Conservation (phyloP, 2,888 invertebrate genomes). For the Drosophila acutilabella region DNA sequence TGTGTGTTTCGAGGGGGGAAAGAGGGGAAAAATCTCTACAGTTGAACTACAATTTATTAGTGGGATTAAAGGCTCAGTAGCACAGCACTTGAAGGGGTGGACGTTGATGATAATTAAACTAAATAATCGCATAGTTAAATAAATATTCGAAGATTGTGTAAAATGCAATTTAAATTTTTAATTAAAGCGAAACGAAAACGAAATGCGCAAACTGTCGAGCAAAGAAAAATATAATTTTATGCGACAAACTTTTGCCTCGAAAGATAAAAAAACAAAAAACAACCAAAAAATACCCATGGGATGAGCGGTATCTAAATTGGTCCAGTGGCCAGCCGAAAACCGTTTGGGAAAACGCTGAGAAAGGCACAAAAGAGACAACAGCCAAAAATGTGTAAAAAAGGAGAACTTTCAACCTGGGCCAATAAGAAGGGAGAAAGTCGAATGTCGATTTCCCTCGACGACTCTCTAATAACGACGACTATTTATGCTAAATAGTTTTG, state of each 20-base stretch:
- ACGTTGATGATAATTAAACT: not conserved
- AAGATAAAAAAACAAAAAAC: constrained; percentile 58
- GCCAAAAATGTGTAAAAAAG: constrained; percentile 19
- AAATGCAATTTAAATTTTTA: constrained; percentile 56
- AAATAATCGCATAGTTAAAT: constrained; percentile 13
- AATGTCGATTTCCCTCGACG: constrained; percentile 53
- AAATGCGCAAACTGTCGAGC: constrained; percentile 34
- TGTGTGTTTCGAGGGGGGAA: not conserved
- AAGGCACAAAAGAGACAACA: constrained; percentile 31
- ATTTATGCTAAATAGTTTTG: constrained; percentile 78
- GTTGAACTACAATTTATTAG: constrained; percentile 19
- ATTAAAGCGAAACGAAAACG: constrained; percentile 57
- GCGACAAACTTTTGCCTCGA: constrained; percentile 37
- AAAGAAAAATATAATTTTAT: constrained; percentile 71
- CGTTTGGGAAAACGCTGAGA: constrained; percentile 49
- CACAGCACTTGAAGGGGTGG: constrained; percentile 21
- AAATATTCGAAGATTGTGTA: not conserved
- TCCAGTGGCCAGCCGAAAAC: constrained; percentile 43
- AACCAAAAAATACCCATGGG: constrained; percentile 51
- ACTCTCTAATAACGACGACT: constrained; percentile 59
- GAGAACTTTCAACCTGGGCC: constrained; percentile 43
- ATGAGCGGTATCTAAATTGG: constrained; percentile 69
- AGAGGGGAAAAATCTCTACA: not conserved
- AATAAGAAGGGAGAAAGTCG: constrained; percentile 11
- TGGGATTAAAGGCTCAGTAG: constrained; percentile 17